These are phyloP conservation scores for Odontomachus brunneus DNA, from an alignment of 1,140 invertebrate species.

Conservation along the genomic window DNA sequence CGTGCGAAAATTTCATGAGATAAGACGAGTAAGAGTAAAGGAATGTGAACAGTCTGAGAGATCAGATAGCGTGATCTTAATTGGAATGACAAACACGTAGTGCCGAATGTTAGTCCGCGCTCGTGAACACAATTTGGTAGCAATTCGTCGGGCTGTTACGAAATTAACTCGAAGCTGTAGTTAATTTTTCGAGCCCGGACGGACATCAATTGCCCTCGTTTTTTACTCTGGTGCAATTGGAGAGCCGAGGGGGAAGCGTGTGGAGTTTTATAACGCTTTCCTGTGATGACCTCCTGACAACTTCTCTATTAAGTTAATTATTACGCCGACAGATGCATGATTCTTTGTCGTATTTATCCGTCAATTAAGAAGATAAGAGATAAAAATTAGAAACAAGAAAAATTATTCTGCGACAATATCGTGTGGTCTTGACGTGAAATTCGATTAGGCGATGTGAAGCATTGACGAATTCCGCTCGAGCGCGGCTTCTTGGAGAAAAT, in stretches of 20 bases:
- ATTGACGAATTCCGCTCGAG: no score
- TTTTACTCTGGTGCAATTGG: constrained; percentile 51
- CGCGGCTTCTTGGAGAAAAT: no score
- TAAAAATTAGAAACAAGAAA: no score
- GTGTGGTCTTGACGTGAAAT: no score
- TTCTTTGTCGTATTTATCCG: no score
- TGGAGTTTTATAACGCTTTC: constrained; percentile 76
- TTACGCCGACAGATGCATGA: no score
- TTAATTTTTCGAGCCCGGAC: constrained; percentile 77
- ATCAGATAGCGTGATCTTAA: constrained; percentile 11
- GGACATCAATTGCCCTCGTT: constrained; percentile 72
- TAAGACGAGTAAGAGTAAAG: not conserved
- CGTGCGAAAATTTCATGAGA: not conserved
- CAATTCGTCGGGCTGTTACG: constrained; percentile 68
- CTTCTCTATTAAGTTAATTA: constrained; percentile 8
- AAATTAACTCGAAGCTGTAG: constrained; percentile 71
- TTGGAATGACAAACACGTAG: not conserved
- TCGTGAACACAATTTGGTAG: not conserved
- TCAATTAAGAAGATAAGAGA: no score
- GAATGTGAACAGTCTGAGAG: not conserved
- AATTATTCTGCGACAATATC: no score
- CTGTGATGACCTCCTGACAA: constrained; percentile 82
- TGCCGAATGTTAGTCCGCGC: not conserved
- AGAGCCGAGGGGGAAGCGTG: constrained; percentile 80
- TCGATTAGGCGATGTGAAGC: no score